Evolutionary conservation across 2,113 vertebrate species (phyloP), one percentile per base, ranked within the genome.

Genomic region (Rhinoptilus africanus): DNA sequence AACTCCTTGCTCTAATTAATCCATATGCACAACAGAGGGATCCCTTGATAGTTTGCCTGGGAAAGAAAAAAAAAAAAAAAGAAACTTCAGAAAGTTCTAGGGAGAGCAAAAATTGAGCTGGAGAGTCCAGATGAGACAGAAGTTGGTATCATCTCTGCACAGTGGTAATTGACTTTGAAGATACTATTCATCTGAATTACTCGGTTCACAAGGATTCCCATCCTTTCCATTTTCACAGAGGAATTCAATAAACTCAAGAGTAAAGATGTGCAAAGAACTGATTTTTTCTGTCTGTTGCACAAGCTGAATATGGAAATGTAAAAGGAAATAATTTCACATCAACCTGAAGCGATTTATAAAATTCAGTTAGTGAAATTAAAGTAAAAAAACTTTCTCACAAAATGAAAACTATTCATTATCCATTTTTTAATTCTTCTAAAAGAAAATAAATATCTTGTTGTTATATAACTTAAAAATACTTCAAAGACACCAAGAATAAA

Each of bases 141-240:
- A 74, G 77, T 22, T 56, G 78, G 60, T 71, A 72, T 48, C 39
- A 23, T 68, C 81, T 91, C 91, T 73, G 81, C 89, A 72, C 79
- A 53, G 75, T 30, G 41, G 88, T 91, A 93, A 96, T 80, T 93
- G 93, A 43, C 81, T 94, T 87, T 91, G 94, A 97, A 95, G 93
- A 85, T 62, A 53, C 62, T 69, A 82, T 91, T 96, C 60, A 50
- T 97, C 93, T 88, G 81, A 89, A 89, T 95, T 89, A 89, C 88
- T 73, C 51, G 17, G 66, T 85, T 92, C 3, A 1, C 64, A 74
- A 94, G 56, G 69, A 32, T 89, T 91, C 30, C 89, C 54, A 82
- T 91, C 69, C 83, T 82, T 89, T 71, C 75, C n/a, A 8, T 80
- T 87, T 94, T 75, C 54, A 35, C 41, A 67, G 71, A 72, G 60